These are phyloP conservation scores for Antheraea assamensis DNA, from an alignment of 2,888 invertebrate species.

Conservation along the genomic window DNA sequence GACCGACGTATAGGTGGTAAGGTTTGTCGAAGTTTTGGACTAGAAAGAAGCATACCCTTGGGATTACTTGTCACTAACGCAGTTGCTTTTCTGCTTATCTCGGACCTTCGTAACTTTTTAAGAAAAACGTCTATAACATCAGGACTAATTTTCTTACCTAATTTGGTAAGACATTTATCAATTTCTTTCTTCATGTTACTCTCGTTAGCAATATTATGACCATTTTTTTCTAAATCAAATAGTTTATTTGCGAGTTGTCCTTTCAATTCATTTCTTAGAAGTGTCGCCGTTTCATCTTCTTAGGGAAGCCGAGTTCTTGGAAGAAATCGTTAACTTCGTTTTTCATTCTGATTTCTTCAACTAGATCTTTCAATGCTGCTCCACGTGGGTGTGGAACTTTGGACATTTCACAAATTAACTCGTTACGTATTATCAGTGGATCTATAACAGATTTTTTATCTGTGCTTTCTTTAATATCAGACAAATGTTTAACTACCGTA, in stretches of 20 bases:
- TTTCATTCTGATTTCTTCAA: constrained; percentile 54
- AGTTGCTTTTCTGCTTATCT: constrained; percentile 37
- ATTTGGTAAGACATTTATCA: constrained; percentile 42
- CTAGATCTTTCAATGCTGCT: constrained; percentile 47
- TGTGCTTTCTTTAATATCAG: constrained; percentile 28
- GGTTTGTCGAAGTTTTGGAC: not conserved
- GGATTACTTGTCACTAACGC: constrained; percentile 12
- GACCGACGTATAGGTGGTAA: not conserved
- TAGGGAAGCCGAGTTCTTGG: constrained; percentile 34
- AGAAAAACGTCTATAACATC: constrained; percentile 46
- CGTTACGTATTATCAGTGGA: constrained; percentile 47
- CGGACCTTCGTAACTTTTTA: constrained; percentile 42
- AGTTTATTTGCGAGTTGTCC: constrained; percentile 49
- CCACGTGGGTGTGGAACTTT: constrained; percentile 50
- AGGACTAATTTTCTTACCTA: constrained; percentile 36
- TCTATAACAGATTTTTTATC: constrained; percentile 26
- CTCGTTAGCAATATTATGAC: constrained; percentile 41
- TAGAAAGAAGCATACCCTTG: not conserved
- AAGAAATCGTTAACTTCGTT: constrained; percentile 55
- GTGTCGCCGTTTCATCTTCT: constrained; percentile 31
- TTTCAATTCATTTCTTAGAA: constrained; percentile 37
- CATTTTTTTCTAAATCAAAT: constrained; percentile 48
- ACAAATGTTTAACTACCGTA: constrained; percentile 40
- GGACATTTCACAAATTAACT: constrained; percentile 53
- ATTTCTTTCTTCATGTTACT: constrained; percentile 52